These are phyloP conservation scores for Taxidea taxus DNA, from an alignment of 2,113 vertebrate genomes.

Conservation along the genomic window DNA sequence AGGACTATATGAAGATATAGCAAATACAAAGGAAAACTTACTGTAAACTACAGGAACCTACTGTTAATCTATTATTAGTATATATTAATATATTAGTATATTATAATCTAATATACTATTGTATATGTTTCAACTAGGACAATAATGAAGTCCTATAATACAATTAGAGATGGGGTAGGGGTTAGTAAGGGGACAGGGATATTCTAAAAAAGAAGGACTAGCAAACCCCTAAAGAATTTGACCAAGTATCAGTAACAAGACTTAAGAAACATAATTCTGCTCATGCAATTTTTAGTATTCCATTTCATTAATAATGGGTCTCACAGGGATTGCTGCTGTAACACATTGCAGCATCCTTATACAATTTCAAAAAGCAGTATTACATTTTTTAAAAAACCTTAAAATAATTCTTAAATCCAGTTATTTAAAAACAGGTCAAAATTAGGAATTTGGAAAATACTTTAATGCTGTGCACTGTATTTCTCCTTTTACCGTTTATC, in stretches of 20 bases:
- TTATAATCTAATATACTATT: background rate
- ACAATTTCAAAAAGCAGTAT: background rate
- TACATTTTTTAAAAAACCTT: background rate
- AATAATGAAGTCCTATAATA: background rate
- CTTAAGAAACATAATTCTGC: background rate
- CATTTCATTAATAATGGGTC: background rate
- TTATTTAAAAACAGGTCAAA: constrained; percentile 15
- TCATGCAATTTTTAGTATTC: constrained; percentile 1
- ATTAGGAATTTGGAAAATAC: background rate
- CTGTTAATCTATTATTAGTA: background rate
- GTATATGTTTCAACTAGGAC: background rate
- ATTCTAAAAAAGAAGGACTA: background rate
- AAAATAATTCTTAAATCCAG: background rate
- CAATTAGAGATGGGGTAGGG: background rate
- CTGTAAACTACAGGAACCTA: background rate
- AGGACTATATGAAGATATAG: background rate
- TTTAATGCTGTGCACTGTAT: background rate
- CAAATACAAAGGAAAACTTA: constrained; percentile 2
- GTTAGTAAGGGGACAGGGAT: background rate
- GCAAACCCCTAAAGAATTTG: background rate
- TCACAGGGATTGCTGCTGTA: background rate
- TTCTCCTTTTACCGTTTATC: background rate
- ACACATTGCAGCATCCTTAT: background rate
- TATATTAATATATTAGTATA: background rate
- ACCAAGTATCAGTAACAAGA: background rate